phyloP scores from a whole-genome alignment of 1,140 invertebrate genomes.

The Cheumatopsyche charites region DNA sequence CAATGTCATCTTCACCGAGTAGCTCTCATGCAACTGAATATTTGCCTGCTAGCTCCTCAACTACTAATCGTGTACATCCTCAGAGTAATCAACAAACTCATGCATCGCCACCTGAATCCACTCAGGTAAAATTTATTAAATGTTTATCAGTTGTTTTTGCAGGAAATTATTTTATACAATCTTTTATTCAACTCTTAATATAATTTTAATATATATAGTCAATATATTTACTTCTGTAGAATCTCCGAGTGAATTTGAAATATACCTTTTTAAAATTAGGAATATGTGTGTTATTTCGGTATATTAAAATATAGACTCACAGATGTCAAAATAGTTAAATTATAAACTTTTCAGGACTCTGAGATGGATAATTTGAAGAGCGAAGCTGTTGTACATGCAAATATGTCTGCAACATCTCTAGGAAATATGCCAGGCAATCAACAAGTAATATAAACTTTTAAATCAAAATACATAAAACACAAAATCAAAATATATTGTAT shows the following conservation, averaged over 20 bases:
- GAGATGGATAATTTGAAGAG: not conserved
- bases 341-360: not conserved
- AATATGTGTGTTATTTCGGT: too few species aligned
- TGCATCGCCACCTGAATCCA: constrained; percentile 53
- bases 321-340: too few species aligned
- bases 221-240: too few species aligned
- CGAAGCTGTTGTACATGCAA: not conserved
- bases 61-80: constrained; percentile 59
- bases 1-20: constrained; percentile 64
- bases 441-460: not conserved
- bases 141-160: not conserved
- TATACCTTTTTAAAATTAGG: too few species aligned
- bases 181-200: not conserved
- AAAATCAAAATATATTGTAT: constrained; percentile 4
- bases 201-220: too few species aligned
- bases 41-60: constrained; percentile 72
- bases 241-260: too few species aligned
- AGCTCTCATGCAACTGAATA: constrained; percentile 68
- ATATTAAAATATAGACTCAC: too few species aligned
- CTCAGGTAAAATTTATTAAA: constrained; percentile 50
- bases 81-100: constrained; percentile 39
- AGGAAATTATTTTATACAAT: not conserved
- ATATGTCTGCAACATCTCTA: not conserved
- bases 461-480: not conserved
- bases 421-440: not conserved